Conservation (phyloP, 2,113 vertebrate genomes). For the Carlito syrichta region DNA sequence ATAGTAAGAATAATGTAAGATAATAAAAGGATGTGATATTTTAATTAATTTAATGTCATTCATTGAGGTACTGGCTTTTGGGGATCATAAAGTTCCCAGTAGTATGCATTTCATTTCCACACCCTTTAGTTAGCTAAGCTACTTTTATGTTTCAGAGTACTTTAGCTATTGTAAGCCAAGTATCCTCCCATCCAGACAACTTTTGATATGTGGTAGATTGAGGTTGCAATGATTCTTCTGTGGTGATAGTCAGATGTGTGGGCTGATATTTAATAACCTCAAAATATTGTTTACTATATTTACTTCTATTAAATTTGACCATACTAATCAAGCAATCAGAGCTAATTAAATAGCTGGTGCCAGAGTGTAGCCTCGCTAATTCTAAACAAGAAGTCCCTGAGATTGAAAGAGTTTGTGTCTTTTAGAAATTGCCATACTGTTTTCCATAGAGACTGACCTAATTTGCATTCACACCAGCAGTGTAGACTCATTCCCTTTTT, state of each 20-base stretch:
- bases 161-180: slow-evolving; percentile 17
- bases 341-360: slow-evolving; percentile 11
- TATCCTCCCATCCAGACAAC: background rate
- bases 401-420: no score
- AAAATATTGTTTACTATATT: background rate
- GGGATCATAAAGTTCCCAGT: slow-evolving; percentile 55
- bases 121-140: slow-evolving; percentile 38
- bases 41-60: slow-evolving; percentile 77
- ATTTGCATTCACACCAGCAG: no score
- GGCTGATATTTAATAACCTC: slow-evolving; percentile 21
- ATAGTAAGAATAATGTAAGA: slow-evolving; percentile 56
- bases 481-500: no score
- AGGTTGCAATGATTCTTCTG: background rate
- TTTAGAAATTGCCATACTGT: no score
- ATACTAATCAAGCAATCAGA: slow-evolving; percentile 38
- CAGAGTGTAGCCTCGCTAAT: background rate
- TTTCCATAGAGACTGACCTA: no score
- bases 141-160: slow-evolving; percentile 42
- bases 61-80: slow-evolving; percentile 19
- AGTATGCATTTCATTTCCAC: slow-evolving; percentile 30
- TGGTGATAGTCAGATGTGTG: background rate
- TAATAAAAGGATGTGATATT: slow-evolving; percentile 74
- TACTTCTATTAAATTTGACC: background rate
- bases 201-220: background rate
- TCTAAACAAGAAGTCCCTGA: background rate